These are phyloP conservation scores for Myotis findleyi DNA, from an alignment of 2,797 vertebrate genomes.

Conservation along the genomic window DNA sequence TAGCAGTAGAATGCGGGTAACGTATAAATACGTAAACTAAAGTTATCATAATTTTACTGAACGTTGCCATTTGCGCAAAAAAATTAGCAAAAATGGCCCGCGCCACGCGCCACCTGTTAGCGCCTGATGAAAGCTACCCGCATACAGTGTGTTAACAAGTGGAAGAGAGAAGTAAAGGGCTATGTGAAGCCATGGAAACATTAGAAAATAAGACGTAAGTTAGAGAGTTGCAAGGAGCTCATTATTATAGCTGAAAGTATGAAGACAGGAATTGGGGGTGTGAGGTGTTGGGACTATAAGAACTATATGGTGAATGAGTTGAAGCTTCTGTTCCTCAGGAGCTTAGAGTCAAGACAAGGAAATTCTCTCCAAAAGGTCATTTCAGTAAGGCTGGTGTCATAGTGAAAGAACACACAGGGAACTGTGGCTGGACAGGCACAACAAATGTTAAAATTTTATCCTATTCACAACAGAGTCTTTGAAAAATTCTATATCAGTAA, in stretches of 20 bases:
- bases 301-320: background rate
- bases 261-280: background rate
- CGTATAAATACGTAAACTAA: no score
- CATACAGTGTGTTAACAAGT: no score
- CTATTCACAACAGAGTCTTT: background rate
- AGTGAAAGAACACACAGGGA: background rate
- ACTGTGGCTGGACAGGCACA: background rate
- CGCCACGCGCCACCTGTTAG: no score
- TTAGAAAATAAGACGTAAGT: background rate
- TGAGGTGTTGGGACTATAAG: background rate
- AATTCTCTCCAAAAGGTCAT: background rate
- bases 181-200: background rate
- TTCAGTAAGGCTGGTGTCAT: background rate
- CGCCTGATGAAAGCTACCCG: no score
- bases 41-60: no score
- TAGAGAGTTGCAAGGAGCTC: background rate
- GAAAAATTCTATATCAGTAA: constrained; percentile 13
- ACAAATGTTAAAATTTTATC: background rate
- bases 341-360: background rate
- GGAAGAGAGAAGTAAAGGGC: background rate
- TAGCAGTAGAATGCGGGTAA: no score
- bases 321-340: background rate
- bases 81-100: no score
- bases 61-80: no score
- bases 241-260: background rate